Evolutionary conservation across 2,888 invertebrate species (phyloP), one percentile per base, ranked within the genome.

Genomic region (Drosophila merina): DNA sequence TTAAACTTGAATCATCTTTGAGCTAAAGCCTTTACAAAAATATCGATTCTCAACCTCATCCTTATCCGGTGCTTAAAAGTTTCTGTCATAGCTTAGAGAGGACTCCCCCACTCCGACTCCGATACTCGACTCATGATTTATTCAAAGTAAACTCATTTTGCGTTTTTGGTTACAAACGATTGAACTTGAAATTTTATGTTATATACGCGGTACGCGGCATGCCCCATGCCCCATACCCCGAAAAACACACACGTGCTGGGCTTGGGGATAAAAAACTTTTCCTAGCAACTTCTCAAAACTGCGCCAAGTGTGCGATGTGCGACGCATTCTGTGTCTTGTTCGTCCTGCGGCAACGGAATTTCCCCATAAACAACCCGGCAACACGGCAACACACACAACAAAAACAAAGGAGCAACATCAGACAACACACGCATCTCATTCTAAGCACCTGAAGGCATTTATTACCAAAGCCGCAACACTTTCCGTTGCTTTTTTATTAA

Each of bases 81-180:
- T 79, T 69, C 33, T 12, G 12, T 47, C 58, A 55, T 69, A 64
- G 72, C 67, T 68, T 56, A 56, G 57, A 72, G 60, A 62, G 36
- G 12, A 10, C 9, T 33, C 42, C 14, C n/a, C 36, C 28, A 28
- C 5, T 6, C 28, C 28, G 28, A 20, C 9, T 7, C 33, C 60
- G 20, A 20, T 20, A 75, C 70, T 66, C 69, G 56, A 63, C 72
- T 78, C 70, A 75, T 83, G 87, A 83, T 81, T 83, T 83, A 83
- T 83, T 83, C 86, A 88, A 78, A 75, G 68, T 79, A 79, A 74
- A 83, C 83, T 85, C 83, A 84, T 88, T 84, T 77, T 77, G 70
- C 62, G 45, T 12, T 71, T 47, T 62, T 50, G 72, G 72, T 79
- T 84, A 82, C 79, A 73, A 80, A 75, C 80, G 79, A 85, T 84